phyloP scores from a whole-genome alignment of 2,113 vertebrate genomes.

The Nannobrachium achirus region DNA sequence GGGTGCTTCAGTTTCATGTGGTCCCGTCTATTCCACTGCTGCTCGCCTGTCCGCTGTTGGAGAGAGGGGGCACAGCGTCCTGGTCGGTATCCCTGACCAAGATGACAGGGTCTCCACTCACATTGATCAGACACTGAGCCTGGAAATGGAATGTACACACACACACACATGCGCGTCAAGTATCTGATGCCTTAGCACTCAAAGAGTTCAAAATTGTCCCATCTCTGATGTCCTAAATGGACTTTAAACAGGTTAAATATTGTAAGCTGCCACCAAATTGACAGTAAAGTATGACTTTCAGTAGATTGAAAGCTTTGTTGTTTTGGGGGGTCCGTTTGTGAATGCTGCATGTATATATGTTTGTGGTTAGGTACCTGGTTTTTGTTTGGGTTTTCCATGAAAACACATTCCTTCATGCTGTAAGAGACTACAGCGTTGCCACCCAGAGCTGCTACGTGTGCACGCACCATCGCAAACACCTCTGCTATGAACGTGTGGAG shows the following conservation, averaged over 20 bases:
- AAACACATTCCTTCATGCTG: constrained; percentile 98
- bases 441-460: constrained; percentile 93
- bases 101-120: constrained; percentile 94
- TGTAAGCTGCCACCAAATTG: neutral
- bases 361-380: constrained; percentile 86
- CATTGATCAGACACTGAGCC: constrained; percentile 98
- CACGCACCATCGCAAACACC: constrained; percentile 97
- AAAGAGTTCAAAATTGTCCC: neutral
- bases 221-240: neutral
- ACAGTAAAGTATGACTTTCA: neutral
- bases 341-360: neutral
- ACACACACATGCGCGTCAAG: neutral
- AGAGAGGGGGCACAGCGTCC: constrained; percentile 73
- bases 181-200: neutral
- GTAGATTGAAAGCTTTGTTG: too few species aligned
- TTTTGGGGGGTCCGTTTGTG: too few species aligned
- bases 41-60: constrained; percentile 68
- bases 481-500: constrained; percentile 96
- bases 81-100: constrained; percentile 89
- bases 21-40: constrained; percentile 79
- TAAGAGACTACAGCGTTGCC: constrained; percentile 97
- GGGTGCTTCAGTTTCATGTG: constrained; percentile 71
- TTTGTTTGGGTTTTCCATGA: constrained; percentile 99
- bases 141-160: constrained; percentile 51
- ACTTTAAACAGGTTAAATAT: neutral